A percentile compares a stretch with the other conserved stretches of the same genome.
These are phyloP conservation scores for Halcyon leucocephala DNA, from an alignment of 2,797 vertebrate species.

Conservation along the genomic window DNA sequence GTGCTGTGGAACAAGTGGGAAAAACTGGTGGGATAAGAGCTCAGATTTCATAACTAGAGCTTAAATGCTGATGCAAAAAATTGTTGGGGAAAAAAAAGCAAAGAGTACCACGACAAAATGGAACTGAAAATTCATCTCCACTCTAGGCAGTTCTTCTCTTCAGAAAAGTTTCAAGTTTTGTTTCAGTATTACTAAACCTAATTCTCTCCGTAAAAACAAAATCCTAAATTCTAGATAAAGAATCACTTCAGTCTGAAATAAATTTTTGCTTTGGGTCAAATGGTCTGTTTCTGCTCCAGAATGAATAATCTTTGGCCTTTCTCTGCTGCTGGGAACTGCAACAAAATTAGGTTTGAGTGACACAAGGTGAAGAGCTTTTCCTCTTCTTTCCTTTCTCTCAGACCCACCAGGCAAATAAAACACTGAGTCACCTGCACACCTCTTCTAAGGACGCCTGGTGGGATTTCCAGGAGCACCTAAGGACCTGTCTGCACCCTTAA, in stretches of 20 bases:
- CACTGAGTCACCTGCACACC: accelerated
- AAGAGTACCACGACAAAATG: not conserved
- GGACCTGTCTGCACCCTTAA: not conserved
- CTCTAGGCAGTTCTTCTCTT: not conserved
- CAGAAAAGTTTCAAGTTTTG: not conserved
- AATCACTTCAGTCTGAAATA: not conserved
- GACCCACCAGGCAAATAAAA: not conserved
- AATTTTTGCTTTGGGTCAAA: not conserved
- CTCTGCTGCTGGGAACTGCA: not conserved
- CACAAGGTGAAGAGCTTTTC: not conserved
- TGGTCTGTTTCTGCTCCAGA: not conserved
- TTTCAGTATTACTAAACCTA: not conserved
- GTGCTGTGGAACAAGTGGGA: not conserved
- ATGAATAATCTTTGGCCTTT: not conserved
- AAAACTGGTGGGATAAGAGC: not conserved
- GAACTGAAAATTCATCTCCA: not conserved
- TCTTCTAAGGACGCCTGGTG: not conserved
- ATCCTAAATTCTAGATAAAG: not conserved
- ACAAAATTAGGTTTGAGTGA: not conserved
- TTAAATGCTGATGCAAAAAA: not conserved
- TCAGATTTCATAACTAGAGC: not conserved
- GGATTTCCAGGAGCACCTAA: not conserved
- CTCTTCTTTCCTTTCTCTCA: not conserved
- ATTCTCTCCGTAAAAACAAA: not conserved
- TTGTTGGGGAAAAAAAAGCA: not conserved